A percentile compares a stretch with the other conserved stretches of the same genome.
phyloP scores from a whole-genome alignment of 2,797 vertebrate genomes.

The Gymnocypris eckloni region DNA sequence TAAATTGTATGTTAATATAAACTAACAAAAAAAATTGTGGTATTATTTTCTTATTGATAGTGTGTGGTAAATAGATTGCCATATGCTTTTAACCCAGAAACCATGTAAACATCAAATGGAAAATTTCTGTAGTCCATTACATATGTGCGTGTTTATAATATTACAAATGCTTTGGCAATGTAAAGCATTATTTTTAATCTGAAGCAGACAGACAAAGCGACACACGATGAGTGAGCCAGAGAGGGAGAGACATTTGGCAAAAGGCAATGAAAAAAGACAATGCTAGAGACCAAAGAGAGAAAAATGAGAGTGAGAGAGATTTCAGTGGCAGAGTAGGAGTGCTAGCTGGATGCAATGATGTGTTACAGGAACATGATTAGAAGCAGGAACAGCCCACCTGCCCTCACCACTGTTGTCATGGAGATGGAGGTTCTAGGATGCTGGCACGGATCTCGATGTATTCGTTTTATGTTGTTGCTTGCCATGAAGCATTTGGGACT shows the following conservation, averaged over 20 bases:
- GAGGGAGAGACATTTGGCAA: conserved; percentile 32
- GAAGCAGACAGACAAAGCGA: conserved; percentile 37
- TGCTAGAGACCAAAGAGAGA: conserved; percentile 12
- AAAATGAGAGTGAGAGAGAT: conserved; percentile 25
- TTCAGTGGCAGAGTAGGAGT: conserved; percentile 26
- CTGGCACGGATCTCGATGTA: conserved; percentile 39
- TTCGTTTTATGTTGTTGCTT: conserved; percentile 47
- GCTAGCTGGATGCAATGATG: conserved; percentile 44
- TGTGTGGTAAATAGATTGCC: background rate
- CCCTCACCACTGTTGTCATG: conserved; percentile 56
- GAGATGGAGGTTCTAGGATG: conserved; percentile 53
- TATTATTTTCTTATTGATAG: background rate
- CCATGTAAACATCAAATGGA: background rate
- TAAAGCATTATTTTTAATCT: conserved; percentile 35
- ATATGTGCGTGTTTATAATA: background rate
- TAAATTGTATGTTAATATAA: background rate
- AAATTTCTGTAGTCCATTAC: background rate
- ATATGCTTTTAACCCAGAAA: background rate
- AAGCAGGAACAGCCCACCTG: conserved; percentile 58
- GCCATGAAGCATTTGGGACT: conserved; percentile 30
- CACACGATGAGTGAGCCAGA: conserved; percentile 29
- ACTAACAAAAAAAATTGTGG: background rate
- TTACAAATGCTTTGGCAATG: conserved; percentile 18
- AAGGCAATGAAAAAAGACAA: background rate
- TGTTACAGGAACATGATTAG: conserved; percentile 57